phyloP scores from a whole-genome alignment of 2,888 invertebrate species.

The Drosophila prostipennis region DNA sequence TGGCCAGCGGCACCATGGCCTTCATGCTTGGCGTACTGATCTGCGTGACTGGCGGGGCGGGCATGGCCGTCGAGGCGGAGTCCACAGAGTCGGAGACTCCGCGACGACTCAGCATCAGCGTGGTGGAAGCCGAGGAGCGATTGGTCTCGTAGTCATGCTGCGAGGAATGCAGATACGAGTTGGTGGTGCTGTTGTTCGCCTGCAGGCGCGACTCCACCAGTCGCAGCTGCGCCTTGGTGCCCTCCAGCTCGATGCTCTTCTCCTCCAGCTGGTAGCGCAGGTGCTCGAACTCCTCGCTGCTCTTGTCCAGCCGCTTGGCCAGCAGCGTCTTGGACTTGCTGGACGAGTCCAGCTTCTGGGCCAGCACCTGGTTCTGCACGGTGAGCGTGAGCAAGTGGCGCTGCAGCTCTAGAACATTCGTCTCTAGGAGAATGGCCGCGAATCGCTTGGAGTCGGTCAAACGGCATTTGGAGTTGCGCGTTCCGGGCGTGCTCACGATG shows the following conservation, averaged over 20 bases:
- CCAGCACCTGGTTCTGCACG: conserved; percentile 92
- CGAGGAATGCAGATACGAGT: conserved; percentile 82
- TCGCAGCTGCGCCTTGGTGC: conserved; percentile 91
- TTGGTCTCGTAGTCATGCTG: conserved; percentile 82
- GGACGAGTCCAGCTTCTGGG: conserved; percentile 89
- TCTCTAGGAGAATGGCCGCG: conserved; percentile 92
- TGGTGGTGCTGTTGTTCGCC: conserved; percentile 83
- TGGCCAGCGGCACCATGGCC: conserved; percentile 86
- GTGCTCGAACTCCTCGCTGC: conserved; percentile 92
- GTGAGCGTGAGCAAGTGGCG: conserved; percentile 92
- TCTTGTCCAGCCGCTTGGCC: conserved; percentile 89
- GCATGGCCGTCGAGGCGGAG: conserved; percentile 60
- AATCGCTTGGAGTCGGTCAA: conserved; percentile 90
- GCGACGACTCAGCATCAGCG: conserved; percentile 80
- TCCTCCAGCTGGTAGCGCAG: conserved; percentile 93
- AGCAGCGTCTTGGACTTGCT: conserved; percentile 88
- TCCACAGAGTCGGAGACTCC: conserved; percentile 71
- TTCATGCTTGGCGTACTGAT: conserved; percentile 86
- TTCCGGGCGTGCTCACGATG: conserved; percentile 87
- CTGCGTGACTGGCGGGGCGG: conserved; percentile 75
- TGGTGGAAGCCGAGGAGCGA: conserved; percentile 81
- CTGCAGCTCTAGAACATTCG: conserved; percentile 92
- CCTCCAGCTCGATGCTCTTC: conserved; percentile 92
- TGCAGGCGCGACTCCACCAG: conserved; percentile 87
- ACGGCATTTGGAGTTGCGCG: conserved; percentile 87